phyloP scores from a whole-genome alignment of 2,888 invertebrate genomes.

The Mythimna albipuncta region DNA sequence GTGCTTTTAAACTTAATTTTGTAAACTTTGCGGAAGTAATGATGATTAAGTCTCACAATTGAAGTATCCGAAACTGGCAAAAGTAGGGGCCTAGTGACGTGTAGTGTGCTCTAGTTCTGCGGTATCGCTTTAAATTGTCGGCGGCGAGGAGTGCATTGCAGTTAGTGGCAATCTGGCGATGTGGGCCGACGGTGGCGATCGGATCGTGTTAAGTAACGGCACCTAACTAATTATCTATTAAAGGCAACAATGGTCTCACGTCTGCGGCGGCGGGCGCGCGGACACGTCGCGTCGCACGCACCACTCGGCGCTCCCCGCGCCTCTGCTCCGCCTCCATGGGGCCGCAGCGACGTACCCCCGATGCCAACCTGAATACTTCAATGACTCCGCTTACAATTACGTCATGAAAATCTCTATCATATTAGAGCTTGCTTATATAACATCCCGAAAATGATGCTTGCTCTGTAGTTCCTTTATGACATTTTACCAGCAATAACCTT shows the following conservation, averaged over 20 bases:
- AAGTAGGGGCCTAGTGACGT: constrained; percentile 57
- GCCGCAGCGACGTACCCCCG: constrained; percentile 27
- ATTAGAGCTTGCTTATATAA: neutral
- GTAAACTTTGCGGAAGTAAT: neutral
- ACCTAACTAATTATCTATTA: constrained; percentile 89
- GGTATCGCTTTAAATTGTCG: constrained; percentile 69
- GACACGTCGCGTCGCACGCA: constrained; percentile 77
- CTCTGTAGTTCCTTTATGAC: neutral
- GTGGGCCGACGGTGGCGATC: constrained; percentile 79
- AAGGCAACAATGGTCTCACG: constrained; percentile 88
- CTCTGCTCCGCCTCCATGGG: constrained; percentile 1
- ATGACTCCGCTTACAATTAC: neutral
- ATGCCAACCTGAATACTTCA: constrained; percentile 1
- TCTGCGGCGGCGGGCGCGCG: constrained; percentile 73
- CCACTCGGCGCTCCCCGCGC: constrained; percentile 60
- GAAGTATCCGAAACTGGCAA: constrained; percentile 24
- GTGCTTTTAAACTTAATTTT: neutral
- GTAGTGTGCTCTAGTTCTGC: constrained; percentile 71
- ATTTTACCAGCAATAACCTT: neutral
- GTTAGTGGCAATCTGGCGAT: constrained; percentile 75
- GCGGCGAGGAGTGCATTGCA: constrained; percentile 70
- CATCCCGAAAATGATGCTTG: neutral
- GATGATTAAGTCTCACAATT: constrained; percentile 1
- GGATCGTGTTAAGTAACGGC: constrained; percentile 86
- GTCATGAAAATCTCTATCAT: constrained; percentile 6